Conservation (phyloP, 2,113 vertebrate genomes). For the Seriola rivoliana region DNA sequence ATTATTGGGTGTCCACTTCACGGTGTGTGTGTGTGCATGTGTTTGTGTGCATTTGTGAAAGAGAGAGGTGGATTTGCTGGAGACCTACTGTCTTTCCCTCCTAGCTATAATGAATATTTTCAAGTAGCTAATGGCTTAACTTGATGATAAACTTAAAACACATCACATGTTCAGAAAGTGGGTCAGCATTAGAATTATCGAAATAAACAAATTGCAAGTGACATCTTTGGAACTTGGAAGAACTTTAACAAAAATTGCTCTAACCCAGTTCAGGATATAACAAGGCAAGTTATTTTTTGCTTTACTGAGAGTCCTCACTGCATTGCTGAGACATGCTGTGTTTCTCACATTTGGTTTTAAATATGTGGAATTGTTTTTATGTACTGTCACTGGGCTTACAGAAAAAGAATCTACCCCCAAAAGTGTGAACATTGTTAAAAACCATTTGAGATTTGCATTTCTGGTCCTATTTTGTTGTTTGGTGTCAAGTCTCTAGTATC, state of each 20-base stretch:
- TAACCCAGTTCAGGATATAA: background rate
- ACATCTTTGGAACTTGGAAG: background rate
- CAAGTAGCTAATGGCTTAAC: conserved; percentile 25
- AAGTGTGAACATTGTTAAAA: conserved; percentile 6
- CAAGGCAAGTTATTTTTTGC: conserved; percentile 10
- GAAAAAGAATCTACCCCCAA: background rate
- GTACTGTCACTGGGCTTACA: conserved; percentile 4
- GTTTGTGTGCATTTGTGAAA: background rate
- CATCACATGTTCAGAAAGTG: conserved; percentile 32
- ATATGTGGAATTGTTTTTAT: background rate
- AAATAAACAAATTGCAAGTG: conserved; percentile 12
- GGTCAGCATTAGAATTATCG: conserved; percentile 25
- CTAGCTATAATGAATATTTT: conserved; percentile 26
- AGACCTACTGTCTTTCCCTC: background rate
- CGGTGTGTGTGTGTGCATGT: background rate
- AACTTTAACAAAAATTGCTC: conserved; percentile 5
- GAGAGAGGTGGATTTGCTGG: background rate
- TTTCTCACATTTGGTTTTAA: conserved; percentile 21
- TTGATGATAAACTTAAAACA: conserved; percentile 3
- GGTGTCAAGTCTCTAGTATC: conserved; percentile 4
- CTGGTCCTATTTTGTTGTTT: background rate
- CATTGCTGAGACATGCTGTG: background rate
- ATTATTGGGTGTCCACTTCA: conserved; percentile 9
- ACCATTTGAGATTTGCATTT: conserved; percentile 15
- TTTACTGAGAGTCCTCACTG: background rate